phyloP scores from a whole-genome alignment of 2,113 vertebrate species.

The Rattus norvegicus region DNA sequence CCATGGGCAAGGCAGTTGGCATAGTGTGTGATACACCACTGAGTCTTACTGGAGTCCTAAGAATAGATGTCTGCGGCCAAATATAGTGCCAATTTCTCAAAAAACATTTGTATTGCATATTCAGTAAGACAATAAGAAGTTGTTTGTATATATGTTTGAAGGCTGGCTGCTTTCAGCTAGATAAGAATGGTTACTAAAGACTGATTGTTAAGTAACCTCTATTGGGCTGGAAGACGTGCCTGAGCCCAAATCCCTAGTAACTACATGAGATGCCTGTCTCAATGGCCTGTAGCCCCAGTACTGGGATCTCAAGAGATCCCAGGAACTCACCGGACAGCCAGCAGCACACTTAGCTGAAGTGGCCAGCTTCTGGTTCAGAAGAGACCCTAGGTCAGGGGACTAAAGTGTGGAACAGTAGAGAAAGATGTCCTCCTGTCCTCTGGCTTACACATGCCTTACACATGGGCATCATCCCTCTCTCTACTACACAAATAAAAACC shows the following conservation, averaged over 20 bases:
- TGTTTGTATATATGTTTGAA: constrained; percentile 10
- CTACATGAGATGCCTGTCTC: not conserved
- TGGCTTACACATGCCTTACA: not conserved
- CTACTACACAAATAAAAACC: not conserved
- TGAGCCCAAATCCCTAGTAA: not conserved
- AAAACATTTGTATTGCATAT: not conserved
- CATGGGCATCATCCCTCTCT: not conserved
- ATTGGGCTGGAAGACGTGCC: not conserved
- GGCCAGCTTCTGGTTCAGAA: not conserved
- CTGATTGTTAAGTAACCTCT: not conserved
- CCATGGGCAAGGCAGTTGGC: not conserved
- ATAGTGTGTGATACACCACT: not conserved
- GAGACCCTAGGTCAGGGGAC: not conserved
- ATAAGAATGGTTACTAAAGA: not conserved
- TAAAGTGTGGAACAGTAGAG: not conserved
- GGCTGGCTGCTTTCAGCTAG: not conserved
- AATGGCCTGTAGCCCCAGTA: not conserved
- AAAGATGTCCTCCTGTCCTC: not conserved
- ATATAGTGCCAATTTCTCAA: not conserved
- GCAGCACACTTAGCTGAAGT: not conserved
- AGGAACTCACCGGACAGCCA: not conserved
- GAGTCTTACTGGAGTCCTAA: not conserved
- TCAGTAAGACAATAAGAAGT: constrained; percentile 22
- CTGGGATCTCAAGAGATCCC: not conserved
- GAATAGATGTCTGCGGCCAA: not conserved